phyloP scores from a whole-genome alignment of 2,113 vertebrate species.

The Cervus canadensis region DNA sequence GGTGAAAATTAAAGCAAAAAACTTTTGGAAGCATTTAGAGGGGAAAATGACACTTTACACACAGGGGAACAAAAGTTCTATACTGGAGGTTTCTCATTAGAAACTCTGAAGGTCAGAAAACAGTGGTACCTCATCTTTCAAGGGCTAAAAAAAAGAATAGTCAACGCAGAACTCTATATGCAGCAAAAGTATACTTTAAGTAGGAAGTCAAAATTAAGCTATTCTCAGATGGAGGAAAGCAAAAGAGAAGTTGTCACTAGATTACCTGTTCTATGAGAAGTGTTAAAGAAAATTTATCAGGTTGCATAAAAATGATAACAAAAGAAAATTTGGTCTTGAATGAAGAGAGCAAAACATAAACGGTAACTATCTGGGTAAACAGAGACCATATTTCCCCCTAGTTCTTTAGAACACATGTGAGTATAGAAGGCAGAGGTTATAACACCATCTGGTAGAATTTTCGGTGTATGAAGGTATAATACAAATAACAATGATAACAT shows the following conservation, averaged over 20 bases:
- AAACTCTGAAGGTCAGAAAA: neutral
- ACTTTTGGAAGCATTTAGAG: neutral
- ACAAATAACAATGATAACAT: neutral
- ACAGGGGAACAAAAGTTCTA: neutral
- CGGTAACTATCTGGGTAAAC: neutral
- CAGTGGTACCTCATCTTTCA: neutral
- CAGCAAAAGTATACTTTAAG: neutral
- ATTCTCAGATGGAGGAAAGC: neutral
- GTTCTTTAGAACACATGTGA: neutral
- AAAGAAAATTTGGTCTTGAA: neutral
- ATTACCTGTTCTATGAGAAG: neutral
- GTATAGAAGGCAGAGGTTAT: neutral
- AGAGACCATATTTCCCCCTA: neutral
- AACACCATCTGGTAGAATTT: neutral
- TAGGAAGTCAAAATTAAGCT: neutral
- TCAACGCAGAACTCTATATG: neutral
- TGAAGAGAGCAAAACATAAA: neutral
- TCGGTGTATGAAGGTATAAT: neutral
- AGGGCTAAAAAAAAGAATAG: neutral
- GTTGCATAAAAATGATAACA: neutral
- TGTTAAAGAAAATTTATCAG: neutral
- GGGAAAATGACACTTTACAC: neutral
- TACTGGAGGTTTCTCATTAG: neutral
- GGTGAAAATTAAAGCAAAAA: neutral
- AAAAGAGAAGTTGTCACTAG: neutral